Base-by-base conservation (phyloP, 2,113 vertebrate species). In the Buteo buteo region DNA sequence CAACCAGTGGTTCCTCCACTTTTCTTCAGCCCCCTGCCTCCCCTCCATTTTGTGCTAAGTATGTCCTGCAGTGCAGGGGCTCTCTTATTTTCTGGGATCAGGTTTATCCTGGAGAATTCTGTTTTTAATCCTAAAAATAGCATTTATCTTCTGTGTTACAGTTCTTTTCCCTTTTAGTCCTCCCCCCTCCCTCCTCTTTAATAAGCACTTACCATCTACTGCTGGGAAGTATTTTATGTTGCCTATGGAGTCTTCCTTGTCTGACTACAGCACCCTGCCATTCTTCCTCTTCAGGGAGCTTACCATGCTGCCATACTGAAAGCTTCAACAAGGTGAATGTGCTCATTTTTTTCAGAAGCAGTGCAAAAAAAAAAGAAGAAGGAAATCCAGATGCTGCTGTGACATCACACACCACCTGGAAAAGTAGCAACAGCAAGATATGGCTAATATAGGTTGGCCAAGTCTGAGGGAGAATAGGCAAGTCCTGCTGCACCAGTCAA, bases 371-470 rank as follows among this genome's bases (percentile, higher is more conserved):
- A 1, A 13, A 52, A 4, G 1, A 54, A 38, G 29, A 65, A 54
- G 31, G 50, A 77, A 89, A 77, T 73, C 13, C 15, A 73, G 12
- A 24, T 65, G 12, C 13, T 34, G 4, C 26, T 86, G 54, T 24
- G 7, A 42, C 7, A 20, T 83, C 17, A 22, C 11, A 55, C 8
- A 44, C 4, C 5, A 28, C 20, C 28, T 57, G 28, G 45, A 70
- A 83, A 80, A 61, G 16, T 13, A 34, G 11, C 8, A 52, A 34
- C 11, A 57, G 26, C 17, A 55, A 40, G 45, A 36, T 57, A 62
- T 0, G 0, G 11, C 9, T 83, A 22, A 61, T 22, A 24, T 1
- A 65, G 25, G 4, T 24, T 69, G 62, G 5, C 11, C 17, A 57
- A 36, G 11, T 76, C 71, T 70, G 17, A 59, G 17, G 21, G 29